phyloP scores from a whole-genome alignment of 2,113 vertebrate species.

The Ictalurus punctatus region DNA sequence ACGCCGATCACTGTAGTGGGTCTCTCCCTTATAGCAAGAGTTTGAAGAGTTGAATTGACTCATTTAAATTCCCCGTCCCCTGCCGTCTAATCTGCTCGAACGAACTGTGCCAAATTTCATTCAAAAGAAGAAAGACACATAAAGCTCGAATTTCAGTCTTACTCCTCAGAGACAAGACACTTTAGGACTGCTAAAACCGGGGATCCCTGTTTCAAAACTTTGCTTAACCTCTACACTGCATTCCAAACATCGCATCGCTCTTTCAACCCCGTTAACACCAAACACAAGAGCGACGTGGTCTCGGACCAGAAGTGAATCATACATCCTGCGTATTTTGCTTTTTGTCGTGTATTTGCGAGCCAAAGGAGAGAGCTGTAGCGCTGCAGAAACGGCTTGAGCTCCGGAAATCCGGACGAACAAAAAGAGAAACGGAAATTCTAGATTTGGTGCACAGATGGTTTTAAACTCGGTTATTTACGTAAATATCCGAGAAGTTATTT shows the following conservation, averaged over 20 bases:
- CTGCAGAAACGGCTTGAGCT: neutral
- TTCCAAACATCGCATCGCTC: neutral
- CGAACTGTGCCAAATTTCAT: neutral
- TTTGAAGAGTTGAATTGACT: neutral
- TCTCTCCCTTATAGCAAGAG: neutral
- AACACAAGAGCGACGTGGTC: neutral
- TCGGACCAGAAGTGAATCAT: neutral
- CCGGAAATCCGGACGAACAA: neutral
- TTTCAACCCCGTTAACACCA: neutral
- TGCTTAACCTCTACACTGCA: neutral
- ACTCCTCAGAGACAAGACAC: neutral
- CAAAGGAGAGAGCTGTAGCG: neutral
- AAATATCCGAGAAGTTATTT: neutral
- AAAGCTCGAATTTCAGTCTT: neutral
- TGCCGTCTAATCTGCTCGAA: neutral
- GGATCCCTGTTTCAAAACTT: neutral
- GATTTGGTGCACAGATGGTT: no score
- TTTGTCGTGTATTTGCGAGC: neutral
- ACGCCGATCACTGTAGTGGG: neutral
- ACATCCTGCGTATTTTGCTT: neutral
- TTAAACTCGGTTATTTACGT: neutral
- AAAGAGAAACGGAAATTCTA: neutral
- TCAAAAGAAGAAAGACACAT: neutral
- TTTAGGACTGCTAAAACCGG: neutral
- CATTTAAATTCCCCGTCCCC: neutral